Base-by-base conservation (phyloP, 2,797 vertebrate genomes). In the Alosa sapidissima region DNA sequence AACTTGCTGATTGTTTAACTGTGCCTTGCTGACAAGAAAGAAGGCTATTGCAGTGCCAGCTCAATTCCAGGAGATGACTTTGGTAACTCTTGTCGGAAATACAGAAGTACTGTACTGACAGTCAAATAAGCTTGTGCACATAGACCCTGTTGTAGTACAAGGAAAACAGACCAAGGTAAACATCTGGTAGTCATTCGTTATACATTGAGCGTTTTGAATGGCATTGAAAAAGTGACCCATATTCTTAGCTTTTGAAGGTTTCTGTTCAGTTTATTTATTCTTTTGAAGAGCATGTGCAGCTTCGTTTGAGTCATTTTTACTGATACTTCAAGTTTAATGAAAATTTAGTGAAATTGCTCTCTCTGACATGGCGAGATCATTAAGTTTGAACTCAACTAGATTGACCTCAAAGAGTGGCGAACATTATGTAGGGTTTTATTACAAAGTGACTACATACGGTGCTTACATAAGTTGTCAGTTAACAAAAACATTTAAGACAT, bases 221-320 rank as follows among this genome's bases (percentile, higher is more conserved):
- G 36, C 72, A 45, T 45, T 78, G 41, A 47, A 78, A 45, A 21
- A 78, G 36, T 78, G 72, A 78, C 72, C 41, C 72, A 47, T 47
- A 45, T 47, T 47, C 19, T 47, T 21, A 45, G 72, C 72, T 78
- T 47, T 78, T 78, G 72, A 78, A 78, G 72, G 41, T 78, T 78
- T 45, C 72, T 78, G 72, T 78, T 45, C 41, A 8, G 5, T 78
- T 78, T 45, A 47, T 21, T 78, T 78, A 78, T 78, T 78, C 36
- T 78, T 78, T 78, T 78, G 72, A 78, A 78, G 72, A 78, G 72
- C 72, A 78, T 78, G 72, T 78, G 72, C 41, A 78, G 14, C 41
- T 19, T 78, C 41, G 19, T 78, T 78, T 78, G 72, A 78, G 10
- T 45, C 72, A 41, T 6, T 21, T 72, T 45, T 45, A 78, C 72